Evolutionary conservation across 1,140 invertebrate genomes (phyloP), one percentile per base, ranked within the genome.

Genomic region (Rhyacophila brunnea): DNA sequence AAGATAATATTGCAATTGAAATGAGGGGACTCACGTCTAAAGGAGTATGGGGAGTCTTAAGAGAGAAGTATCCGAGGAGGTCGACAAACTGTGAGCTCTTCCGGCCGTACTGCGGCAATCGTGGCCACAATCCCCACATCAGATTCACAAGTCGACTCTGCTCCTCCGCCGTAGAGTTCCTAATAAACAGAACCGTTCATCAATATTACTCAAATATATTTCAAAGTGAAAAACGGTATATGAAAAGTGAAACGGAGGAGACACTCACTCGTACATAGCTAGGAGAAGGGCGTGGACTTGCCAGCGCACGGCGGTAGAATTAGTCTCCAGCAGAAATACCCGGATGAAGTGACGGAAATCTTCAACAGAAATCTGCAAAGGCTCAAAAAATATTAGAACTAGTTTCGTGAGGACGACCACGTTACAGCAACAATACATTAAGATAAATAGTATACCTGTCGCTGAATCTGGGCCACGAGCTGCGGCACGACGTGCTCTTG

Each of bases 31-130:
- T 53, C 64, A 81, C 79, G 70, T 81, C 79, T 50, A 81, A 81
- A 7, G 80, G 77, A 42, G 81, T 77, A 44, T 84, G 75, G 4
- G 83, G 80, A 0, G 85, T 93, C 71, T 92, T 93, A 0, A 96
- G 79, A 0, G 92, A 91, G 68, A 96, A 93, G 73, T 94, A 97
- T 0, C 95, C 96, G 0, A 98, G 81, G 0, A 99, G 78, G 74
- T 99, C 96, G 0, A 98, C 95, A 79, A 98, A 98, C 74, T 98
- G 96, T 0, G 92, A 88, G 1, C 95, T 94, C 74, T 97, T 93
- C 0, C 91, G 81, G 1, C 96, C 96, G 71, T 95, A 97, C 47
- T 88, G 85, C 0, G 93, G 92, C 28, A 98, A 78, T 40, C 91
- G 79, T 1, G 92, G 92, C 95, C 96, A 98, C 23, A 98, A 74